phyloP scores from a whole-genome alignment of 1,140 invertebrate genomes.

The Drosophila ogumai region DNA sequence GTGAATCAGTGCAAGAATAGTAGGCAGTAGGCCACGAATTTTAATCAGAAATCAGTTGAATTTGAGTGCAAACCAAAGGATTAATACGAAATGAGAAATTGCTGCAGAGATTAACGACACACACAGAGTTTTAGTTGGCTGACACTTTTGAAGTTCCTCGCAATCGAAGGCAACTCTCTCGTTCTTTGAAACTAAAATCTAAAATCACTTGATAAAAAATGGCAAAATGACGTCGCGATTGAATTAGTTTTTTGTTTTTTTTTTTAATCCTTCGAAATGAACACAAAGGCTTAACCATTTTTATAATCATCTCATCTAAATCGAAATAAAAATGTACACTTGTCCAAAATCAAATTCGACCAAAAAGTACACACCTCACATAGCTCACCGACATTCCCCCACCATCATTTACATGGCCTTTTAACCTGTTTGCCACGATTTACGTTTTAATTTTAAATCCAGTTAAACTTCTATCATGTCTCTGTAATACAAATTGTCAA shows the following conservation, averaged over 20 bases:
- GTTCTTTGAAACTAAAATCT: conserved; percentile 19
- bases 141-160: conserved; percentile 51
- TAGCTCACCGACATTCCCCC: conserved; percentile 19
- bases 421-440: conserved; percentile 70
- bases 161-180: conserved; percentile 50
- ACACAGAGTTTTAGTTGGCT: conserved; percentile 79
- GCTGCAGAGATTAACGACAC: conserved; percentile 76
- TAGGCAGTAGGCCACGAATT: conserved; percentile 34
- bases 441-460: conserved; percentile 69
- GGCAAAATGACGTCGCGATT: conserved; percentile 52
- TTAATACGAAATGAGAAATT: conserved; percentile 33
- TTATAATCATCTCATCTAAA: conserved; percentile 85
- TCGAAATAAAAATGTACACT: conserved; percentile 80
- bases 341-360: conserved; percentile 44
- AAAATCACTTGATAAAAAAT: conserved; percentile 14
- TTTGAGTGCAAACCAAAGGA: conserved; percentile 48
- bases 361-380: conserved; percentile 24
- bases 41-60: conserved; percentile 82
- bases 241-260: conserved; percentile 55
- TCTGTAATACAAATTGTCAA: conserved; percentile 65
- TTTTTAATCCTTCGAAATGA: conserved; percentile 53
- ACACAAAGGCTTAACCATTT: conserved; percentile 85
- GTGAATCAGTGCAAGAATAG: conserved; percentile 62
- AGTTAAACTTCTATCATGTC: conserved; percentile 59
- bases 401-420: conserved; percentile 36